phyloP scores from a whole-genome alignment of 2,888 invertebrate genomes.

The Odontomyia ornata region DNA sequence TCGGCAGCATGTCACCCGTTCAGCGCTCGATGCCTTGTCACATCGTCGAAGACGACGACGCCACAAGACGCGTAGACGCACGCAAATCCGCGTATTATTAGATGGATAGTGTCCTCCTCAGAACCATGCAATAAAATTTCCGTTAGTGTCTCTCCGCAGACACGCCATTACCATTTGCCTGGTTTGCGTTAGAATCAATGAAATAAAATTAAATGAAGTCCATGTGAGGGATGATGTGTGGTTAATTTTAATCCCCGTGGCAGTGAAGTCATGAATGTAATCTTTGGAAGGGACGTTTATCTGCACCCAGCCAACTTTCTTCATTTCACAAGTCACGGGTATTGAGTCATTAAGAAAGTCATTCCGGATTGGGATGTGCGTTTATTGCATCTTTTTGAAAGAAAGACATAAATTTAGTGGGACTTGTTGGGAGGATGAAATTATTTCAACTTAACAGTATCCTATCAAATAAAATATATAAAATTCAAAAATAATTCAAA shows the following conservation, averaged over 20 bases:
- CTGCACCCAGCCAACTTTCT: not conserved
- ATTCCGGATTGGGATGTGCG: not conserved
- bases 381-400: too few species aligned
- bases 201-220: conserved; percentile 16
- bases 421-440: too few species aligned
- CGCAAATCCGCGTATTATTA: conserved; percentile 7
- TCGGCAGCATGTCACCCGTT: conserved; percentile 31
- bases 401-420: too few species aligned
- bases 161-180: not conserved
- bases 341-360: conserved; percentile 2
- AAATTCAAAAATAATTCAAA: too few species aligned
- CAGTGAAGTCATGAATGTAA: conserved; percentile 24
- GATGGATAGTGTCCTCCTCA: conserved; percentile 11
- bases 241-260: conserved; percentile 27
- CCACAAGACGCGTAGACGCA: not conserved
- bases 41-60: not conserved
- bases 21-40: not conserved
- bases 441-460: too few species aligned
- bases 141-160: conserved; percentile 14
- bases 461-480: too few species aligned
- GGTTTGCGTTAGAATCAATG: not conserved
- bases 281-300: conserved; percentile 15
- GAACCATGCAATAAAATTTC: conserved; percentile 36
- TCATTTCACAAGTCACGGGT: not conserved
- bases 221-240: conserved; percentile 30